Evolutionary conservation across 2,888 invertebrate genomes (phyloP).

Genomic region (Drosophila ustulata): DNA sequence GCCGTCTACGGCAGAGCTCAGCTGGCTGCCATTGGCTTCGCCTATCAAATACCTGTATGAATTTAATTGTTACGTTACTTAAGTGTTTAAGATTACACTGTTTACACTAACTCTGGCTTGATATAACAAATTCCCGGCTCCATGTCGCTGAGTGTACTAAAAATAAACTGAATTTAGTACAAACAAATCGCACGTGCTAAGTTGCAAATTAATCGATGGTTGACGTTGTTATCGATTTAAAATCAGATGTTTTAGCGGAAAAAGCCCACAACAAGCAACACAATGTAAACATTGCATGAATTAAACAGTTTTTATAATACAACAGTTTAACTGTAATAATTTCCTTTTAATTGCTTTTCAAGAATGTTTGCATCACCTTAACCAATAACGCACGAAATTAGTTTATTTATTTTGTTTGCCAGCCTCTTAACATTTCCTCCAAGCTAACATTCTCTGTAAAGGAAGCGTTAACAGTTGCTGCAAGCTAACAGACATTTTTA

Average conservation of each 20-base stretch:
- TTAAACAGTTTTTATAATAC: background rate
- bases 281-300: background rate
- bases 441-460: too few relatives aligned
- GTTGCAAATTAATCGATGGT: slow-evolving; percentile 32
- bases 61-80: background rate
- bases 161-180: slow-evolving; percentile 35
- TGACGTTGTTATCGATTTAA: slow-evolving; percentile 1
- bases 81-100: background rate
- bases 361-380: background rate
- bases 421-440: background rate
- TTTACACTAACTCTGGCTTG: slow-evolving; percentile 75
- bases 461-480: background rate
- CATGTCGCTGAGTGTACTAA: slow-evolving; percentile 74
- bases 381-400: background rate
- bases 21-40: slow-evolving; percentile 33
- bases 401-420: background rate
- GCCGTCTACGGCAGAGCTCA: background rate
- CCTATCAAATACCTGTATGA: slow-evolving; percentile 50
- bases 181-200: slow-evolving; percentile 61
- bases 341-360: background rate
- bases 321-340: background rate
- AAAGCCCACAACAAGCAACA: background rate
- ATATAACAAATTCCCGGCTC: slow-evolving; percentile 84
- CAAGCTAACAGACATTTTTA: too few relatives aligned
- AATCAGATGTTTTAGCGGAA: background rate